Base-by-base conservation (phyloP, 2,888 invertebrate species). In the Calameuta idolon region DNA sequence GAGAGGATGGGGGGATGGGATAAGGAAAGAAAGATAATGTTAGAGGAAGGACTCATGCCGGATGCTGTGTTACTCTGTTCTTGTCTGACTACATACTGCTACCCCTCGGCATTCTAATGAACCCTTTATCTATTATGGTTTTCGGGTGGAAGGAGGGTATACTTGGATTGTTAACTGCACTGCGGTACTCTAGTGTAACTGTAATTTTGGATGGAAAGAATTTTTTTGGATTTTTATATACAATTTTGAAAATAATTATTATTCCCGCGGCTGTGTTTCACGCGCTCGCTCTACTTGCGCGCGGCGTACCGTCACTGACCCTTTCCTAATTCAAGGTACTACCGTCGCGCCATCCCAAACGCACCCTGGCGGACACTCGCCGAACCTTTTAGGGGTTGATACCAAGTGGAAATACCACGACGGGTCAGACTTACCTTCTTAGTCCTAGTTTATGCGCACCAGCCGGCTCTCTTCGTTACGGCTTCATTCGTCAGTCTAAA, bases 401-500 rank as follows among this genome's bases (percentile, higher is more conserved):
- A 23, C 55, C 23, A 71, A 34, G 71, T 33, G 30, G 71, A 71
- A 71, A 71, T 31, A 34, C 71, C 33, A 71, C 12, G 30, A 71
- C 71, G 71, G 34, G 34, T 77, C 55, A 55, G 55, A 55, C 88
- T 90, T 84, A 90, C 91, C 90, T 88, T 84, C 85, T 86, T 87
- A 87, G 87, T 87, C 83, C 85, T 85, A 85, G 87, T 88, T 85
- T 87, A 84, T 86, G 85, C 86, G 87, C 89, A 88, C 88, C 89
- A 88, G 89, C 86, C 89, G 88, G 86, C 88, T 85, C 88, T 88
- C 87, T 55, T 55, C 86, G 87, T 88, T 89, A 91, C 86, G 91
- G 89, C 89, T 85, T 89, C 91, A 89, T 90, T 88, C 87, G 88
- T 89, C 86, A 86, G 89, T 89, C 91, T 91, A 83, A 11, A 87